Conservation (phyloP, 2,113 vertebrate species). For the Crocuta crocuta region DNA sequence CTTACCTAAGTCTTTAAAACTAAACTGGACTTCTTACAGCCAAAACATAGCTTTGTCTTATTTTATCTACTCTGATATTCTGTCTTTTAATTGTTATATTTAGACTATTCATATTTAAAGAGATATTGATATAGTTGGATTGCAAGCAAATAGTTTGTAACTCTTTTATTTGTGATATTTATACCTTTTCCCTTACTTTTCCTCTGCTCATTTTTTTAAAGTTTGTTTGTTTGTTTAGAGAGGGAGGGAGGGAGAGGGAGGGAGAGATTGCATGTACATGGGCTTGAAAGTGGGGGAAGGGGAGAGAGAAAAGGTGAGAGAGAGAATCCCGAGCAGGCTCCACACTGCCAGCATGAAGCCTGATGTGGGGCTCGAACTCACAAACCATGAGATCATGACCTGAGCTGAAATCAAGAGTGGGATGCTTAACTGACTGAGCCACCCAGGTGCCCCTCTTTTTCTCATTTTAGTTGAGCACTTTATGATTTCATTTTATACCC, state of each 20-base stretch:
- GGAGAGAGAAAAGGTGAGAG: no score
- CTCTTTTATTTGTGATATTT: neutral
- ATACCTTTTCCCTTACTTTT: neutral
- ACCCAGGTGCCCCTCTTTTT: neutral
- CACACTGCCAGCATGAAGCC: no score
- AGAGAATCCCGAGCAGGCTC: no score
- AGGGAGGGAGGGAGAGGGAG: no score
- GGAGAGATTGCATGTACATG: no score
- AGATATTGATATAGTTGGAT: neutral
- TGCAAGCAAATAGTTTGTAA: neutral
- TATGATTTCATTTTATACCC: neutral
- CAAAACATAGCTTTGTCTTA: neutral
- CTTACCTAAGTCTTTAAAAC: neutral
- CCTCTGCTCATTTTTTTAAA: no score
- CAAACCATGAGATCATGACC: no score
- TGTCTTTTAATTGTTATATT: neutral
- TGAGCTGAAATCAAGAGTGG: no score
- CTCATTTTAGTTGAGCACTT: neutral
- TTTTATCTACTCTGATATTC: neutral
- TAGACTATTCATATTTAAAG: neutral
- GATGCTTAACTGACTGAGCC: no score
- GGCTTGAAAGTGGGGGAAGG: no score
- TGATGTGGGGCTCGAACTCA: no score
- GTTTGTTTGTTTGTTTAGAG: no score
- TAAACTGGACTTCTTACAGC: neutral